Evolutionary conservation across 2,888 invertebrate genomes (phyloP), one percentile per base, ranked within the genome.

Genomic region (Eucera pruinosa): DNA sequence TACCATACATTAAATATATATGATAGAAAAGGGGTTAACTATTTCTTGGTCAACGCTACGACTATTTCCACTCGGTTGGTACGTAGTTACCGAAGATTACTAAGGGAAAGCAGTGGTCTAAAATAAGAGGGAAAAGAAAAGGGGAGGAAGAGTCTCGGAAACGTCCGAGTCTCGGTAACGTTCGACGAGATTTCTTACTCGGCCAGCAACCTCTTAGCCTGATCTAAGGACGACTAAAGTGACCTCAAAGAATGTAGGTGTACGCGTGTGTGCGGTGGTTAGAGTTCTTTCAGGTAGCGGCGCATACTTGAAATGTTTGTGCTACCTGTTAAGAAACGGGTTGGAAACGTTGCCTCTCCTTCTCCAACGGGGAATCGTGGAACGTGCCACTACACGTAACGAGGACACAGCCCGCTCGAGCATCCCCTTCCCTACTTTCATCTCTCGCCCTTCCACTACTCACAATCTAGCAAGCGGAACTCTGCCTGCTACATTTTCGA

Each of bases 241-340:
- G 62, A 79, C 54, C 78, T 64, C 68, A 61, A 41, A 36, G 18
- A n/a, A n/a, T n/a, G n/a, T n/a, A n/a, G n/a, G n/a, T n/a, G 23
- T 20, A 23, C n/a, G 39, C 13, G 39, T 47, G 13, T 27, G 18
- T 33, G 50, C 65, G 62, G 64, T 43, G 55, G 57, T 75, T n/a
- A n/a, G n/a, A 70, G 60, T 79, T 64, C 72, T 68, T 86, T 58
- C 70, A 65, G 76, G 70, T 76, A 70, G 67, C 74, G 27, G 33
- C 52, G 72, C 75, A 60, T 74, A 80, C 88, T 85, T 76, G 83
- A 86, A 87, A 87, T 85, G 85, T 88, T 88, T 87, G 89, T 80
- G 68, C 81, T 86, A 77, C 75, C 81, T 77, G 79, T 81, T 83
- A 84, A 85, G 81, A 75, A 78, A 83, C 64, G 55, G n/a, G 65